Base-by-base conservation (phyloP, 2,113 vertebrate species). In the Lampris incognitus region DNA sequence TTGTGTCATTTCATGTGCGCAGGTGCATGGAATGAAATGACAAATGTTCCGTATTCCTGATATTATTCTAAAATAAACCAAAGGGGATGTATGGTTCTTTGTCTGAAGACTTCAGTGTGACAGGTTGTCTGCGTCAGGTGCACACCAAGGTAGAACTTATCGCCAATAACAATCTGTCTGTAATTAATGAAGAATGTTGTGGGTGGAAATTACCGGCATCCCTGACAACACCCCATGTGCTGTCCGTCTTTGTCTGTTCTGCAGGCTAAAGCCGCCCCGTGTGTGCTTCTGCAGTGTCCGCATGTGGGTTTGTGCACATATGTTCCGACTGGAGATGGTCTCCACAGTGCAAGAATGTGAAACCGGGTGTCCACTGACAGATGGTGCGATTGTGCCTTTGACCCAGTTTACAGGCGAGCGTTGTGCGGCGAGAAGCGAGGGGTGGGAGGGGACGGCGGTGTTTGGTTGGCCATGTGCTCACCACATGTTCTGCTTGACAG, bases 401-500 rank as follows among this genome's bases (percentile, higher is more conserved):
- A 92, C 91, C 92, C 89, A 92, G 67, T 92, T 93, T 85, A 80
- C 83, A 81, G 74, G 65, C 61, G 65, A 76, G 76, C 36, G 81
- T 78, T 69, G 74, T 67, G 59, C 56, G 6, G 69, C 60, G 70
- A 69, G 75, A 49, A 42, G 11, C 9, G 50, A 71, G 41, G 66
- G 42, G 54, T 61, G 41, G 69, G 68, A 37, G 46, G 65, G 62
- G 55, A 72, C 13, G 71, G 66, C 66, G 66, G 82, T 85, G 85
- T 88, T 84, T 37, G 42, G 73, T 57, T 9, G 60, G 57, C 86
- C 90, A 92, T 93, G 92, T 94, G 93, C 90, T 82, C 70, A 77
- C 83, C 93, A 94, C 90, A 93, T 92, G 93, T 87, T 72, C 11
- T 69, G 64, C 74, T 76, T 87, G 87, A 89, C 89, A 81, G 83